Percentiles rank a stretch among this genome's conserved stretches.
These are phyloP conservation scores for Ostrea denselamellosa DNA, from an alignment of 1,140 invertebrate species.

Conservation along the genomic window DNA sequence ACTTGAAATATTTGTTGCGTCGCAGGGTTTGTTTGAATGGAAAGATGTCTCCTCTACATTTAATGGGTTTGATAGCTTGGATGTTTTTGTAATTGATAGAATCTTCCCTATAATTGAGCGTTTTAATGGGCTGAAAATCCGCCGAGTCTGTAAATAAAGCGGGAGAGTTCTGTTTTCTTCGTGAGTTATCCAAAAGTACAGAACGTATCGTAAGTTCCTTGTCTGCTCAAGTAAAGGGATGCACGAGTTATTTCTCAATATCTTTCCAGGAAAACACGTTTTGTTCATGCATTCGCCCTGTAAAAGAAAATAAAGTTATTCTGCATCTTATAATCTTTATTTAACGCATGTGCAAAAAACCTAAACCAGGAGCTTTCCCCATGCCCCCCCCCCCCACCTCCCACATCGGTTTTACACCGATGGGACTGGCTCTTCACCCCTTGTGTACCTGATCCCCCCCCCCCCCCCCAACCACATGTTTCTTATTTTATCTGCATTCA, in stretches of 20 bases:
- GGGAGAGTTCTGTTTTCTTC: not conserved
- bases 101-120: not conserved
- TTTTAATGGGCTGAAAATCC: not conserved
- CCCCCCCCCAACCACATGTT: too few species aligned
- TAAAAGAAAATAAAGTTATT: slow-evolving; percentile 17
- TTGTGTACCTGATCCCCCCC: too few species aligned
- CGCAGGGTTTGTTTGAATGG: not conserved
- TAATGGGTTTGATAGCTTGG: not conserved
- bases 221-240: slow-evolving; percentile 9
- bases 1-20: not conserved
- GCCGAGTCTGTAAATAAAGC: not conserved
- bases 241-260: slow-evolving; percentile 12
- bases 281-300: slow-evolving; percentile 17
- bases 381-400: too few species aligned
- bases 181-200: not conserved
- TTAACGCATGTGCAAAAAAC: too few species aligned
- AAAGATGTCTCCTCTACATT: not conserved
- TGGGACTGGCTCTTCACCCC: too few species aligned
- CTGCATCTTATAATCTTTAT: too few species aligned
- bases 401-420: too few species aligned
- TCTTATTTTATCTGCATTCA: too few species aligned
- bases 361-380: too few species aligned
- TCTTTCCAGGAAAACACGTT: slow-evolving; percentile 39
- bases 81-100: not conserved
- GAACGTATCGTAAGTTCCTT: slow-evolving; percentile 37